Evolutionary conservation across 30 jellyfish, hydroid and myxozoan genomes (phyloP), one percentile per base, ranked within the genome.

Genomic region (Mastigias papua): DNA sequence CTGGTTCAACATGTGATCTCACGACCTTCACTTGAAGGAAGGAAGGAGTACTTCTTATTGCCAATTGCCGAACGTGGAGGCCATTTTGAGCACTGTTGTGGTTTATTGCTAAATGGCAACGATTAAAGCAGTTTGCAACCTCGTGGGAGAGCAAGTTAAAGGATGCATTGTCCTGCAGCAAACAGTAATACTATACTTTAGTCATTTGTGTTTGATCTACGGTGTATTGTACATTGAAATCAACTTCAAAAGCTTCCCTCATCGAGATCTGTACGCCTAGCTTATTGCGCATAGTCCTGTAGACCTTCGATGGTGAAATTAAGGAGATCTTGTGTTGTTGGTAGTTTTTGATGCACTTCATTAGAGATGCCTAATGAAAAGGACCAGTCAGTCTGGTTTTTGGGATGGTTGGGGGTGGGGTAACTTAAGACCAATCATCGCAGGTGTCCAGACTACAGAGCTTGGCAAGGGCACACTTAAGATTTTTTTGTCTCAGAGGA

Each of bases 91-190:
- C n/a, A n/a, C n/a, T n/a, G n/a, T n/a, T n/a, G n/a, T n/a, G n/a
- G n/a, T n/a, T n/a, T n/a, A n/a, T n/a, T n/a, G n/a, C n/a, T n/a
- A 28, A 27, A 86, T 86, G 95, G 95, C 95, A 9, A 7, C 84
- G 27, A 25, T 89, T 35, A 89, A 89, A 60, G 97, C 99, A 32
- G 92, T 79, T 21, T 95, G 99, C 87, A 97, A 89, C n/a, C 88
- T 95, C 72, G 99, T 84, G 21, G 99, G 99, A 23, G 95, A 48
- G 29, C 50, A 73, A 82, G 99, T 90, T 29, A 80, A 73, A 34
- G 99, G 99, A 30, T 63, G 67, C 33, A 66, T 95, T 60, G 77
- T 42, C 34, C 88, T 95, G 23, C 80, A 79, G 70, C 93, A 95
- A 34, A 54, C 72, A 80, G 92, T 79, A 76, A n/a, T 16, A 64